Conservation (phyloP, 1,140 invertebrate species). For the Lepidostoma basale region DNA sequence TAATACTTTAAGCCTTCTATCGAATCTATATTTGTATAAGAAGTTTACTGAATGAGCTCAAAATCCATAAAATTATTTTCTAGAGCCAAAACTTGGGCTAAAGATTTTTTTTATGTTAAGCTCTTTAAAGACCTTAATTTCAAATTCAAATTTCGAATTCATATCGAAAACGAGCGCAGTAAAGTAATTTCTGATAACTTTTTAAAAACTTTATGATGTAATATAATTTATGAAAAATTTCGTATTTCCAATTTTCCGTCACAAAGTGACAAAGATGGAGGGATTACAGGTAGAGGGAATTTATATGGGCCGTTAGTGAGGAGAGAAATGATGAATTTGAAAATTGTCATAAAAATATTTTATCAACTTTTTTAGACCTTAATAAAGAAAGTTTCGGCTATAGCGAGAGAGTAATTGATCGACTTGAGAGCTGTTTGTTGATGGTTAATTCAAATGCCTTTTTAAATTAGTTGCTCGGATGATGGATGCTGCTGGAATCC, state of each 20-base stretch:
- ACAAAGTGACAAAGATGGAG: slow-evolving; percentile 8
- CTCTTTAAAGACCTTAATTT: no score
- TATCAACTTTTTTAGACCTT: slow-evolving; percentile 1
- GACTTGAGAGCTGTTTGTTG: neutral
- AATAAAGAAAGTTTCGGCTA: slow-evolving; percentile 29
- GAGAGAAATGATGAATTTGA: slow-evolving; percentile 8
- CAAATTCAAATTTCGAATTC: neutral
- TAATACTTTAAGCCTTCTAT: no score
- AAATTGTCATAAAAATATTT: slow-evolving; percentile 23
- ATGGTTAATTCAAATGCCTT: neutral
- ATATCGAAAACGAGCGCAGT: neutral
- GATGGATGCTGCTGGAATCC: neutral
- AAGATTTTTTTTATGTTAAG: no score
- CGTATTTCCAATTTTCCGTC: neutral
- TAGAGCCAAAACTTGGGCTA: no score
- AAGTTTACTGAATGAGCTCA: no score
- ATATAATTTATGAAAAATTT: slow-evolving; percentile 12
- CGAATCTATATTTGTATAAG: no score
- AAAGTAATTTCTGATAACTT: slow-evolving; percentile 11
- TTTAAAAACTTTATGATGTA: slow-evolving; percentile 4
- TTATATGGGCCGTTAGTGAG: slow-evolving; percentile 10
- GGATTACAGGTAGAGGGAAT: slow-evolving; percentile 8
- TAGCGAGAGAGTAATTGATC: slow-evolving; percentile 39
- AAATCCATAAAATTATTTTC: no score
- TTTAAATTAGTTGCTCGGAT: neutral